A percentile compares a stretch with the other conserved stretches of the same genome.
phyloP scores from a whole-genome alignment of 2,888 invertebrate species.

The Disparrhopalites patrizii region DNA sequence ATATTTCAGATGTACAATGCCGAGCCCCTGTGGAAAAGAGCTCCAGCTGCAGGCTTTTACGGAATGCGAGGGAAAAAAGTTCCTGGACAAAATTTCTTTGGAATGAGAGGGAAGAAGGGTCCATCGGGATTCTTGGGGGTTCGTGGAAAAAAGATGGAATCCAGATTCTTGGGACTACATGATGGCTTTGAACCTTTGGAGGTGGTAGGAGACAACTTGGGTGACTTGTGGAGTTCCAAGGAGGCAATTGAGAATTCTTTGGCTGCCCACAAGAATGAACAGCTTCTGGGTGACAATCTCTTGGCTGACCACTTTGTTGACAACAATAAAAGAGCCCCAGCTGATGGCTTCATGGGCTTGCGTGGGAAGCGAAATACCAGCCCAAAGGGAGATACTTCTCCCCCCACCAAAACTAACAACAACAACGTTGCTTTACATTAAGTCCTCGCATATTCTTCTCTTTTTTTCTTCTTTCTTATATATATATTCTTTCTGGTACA shows the following conservation, averaged over 20 bases:
- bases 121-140: slow-evolving; percentile 47
- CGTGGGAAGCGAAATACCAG: slow-evolving; percentile 40
- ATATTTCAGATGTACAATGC: slow-evolving; percentile 11
- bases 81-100: slow-evolving; percentile 45
- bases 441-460: background rate
- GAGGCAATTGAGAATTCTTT: slow-evolving; percentile 1
- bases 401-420: too few relatives aligned
- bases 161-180: slow-evolving; percentile 4
- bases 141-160: slow-evolving; percentile 45
- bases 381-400: too few relatives aligned
- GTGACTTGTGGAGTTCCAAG: slow-evolving; percentile 18
- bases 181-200: slow-evolving; percentile 16
- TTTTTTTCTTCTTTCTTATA: background rate
- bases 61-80: slow-evolving; percentile 48
- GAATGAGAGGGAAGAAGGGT: slow-evolving; percentile 47
- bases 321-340: slow-evolving; percentile 40
- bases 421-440: slow-evolving; percentile 20
- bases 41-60: slow-evolving; percentile 45
- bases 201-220: background rate
- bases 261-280: background rate
- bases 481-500: background rate
- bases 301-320: slow-evolving; percentile 13
- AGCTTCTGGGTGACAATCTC: slow-evolving; percentile 27
- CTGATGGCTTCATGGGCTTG: slow-evolving; percentile 45
- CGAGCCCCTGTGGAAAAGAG: slow-evolving; percentile 36